phyloP scores from a whole-genome alignment of 2,797 vertebrate genomes.

The Anguilla anguilla region DNA sequence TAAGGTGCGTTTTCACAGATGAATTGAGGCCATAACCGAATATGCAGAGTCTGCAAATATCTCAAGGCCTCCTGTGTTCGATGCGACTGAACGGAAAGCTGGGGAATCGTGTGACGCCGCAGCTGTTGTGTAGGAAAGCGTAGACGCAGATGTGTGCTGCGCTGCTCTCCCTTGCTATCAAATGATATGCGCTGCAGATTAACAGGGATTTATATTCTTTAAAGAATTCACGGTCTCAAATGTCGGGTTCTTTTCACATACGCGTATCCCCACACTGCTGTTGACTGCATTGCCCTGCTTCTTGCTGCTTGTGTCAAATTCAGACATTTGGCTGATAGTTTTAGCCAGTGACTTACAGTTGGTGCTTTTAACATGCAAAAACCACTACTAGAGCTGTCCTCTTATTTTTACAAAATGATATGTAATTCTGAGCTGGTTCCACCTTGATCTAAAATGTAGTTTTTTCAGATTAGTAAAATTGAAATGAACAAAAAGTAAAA shows the following conservation, averaged over 20 bases:
- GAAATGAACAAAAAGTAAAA: background rate
- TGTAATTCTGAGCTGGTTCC: background rate
- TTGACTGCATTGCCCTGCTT: background rate
- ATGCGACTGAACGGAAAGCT: background rate
- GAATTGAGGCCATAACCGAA: background rate
- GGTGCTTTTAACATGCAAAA: background rate
- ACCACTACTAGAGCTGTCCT: background rate
- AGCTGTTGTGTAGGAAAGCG: constrained; percentile 1
- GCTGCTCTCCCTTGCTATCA: background rate
- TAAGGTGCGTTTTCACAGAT: background rate
- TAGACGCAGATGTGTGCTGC: background rate
- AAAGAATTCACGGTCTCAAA: background rate
- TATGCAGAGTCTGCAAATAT: background rate
- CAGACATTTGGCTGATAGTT: background rate
- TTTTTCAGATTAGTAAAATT: background rate
- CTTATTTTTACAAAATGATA: background rate
- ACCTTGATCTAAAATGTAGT: background rate
- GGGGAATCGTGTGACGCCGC: constrained; percentile 1
- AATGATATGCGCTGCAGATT: background rate
- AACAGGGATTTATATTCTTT: constrained; percentile 9
- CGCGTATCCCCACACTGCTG: background rate
- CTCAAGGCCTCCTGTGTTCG: background rate
- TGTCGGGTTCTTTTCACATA: background rate
- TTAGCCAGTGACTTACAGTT: background rate
- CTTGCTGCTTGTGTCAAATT: background rate